Evolutionary conservation across 2,888 invertebrate species (phyloP).

Genomic region (Trichopoda pennipes): DNA sequence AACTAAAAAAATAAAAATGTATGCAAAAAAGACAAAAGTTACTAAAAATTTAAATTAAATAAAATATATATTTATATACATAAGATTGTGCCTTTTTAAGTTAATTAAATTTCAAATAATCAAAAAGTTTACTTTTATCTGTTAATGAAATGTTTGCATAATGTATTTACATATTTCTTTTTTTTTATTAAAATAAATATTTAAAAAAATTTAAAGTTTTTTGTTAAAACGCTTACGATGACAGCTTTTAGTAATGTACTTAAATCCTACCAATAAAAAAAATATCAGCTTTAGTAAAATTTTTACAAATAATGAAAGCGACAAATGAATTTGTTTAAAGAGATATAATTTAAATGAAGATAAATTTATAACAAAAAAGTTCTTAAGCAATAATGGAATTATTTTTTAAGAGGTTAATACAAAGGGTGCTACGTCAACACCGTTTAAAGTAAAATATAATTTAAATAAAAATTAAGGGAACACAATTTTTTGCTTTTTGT

Average conservation of each 20-base stretch:
- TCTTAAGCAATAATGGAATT: neutral
- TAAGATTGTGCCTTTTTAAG: conserved; percentile 67
- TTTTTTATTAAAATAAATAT: conserved; percentile 18
- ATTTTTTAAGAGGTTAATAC: conserved; percentile 13
- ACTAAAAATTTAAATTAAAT: conserved; percentile 4
- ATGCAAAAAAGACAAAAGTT: neutral
- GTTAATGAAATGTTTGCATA: neutral
- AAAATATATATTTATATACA: too few relatives aligned
- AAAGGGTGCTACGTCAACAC: conserved; percentile 1
- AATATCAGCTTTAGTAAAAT: conserved; percentile 69
- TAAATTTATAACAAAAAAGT: conserved; percentile 33
- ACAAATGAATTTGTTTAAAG: conserved; percentile 8
- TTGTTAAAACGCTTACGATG: neutral
- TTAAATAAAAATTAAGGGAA: conserved; percentile 36
- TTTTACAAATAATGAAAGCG: conserved; percentile 57
- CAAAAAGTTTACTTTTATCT: neutral
- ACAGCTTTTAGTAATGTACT: conserved; percentile 63
- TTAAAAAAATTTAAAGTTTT: neutral
- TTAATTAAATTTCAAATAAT: conserved; percentile 62
- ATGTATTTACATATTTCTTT: neutral
- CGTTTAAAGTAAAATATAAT: conserved; percentile 12
- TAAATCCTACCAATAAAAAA: conserved; percentile 57
- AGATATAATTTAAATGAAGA: conserved; percentile 10
- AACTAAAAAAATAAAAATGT: neutral
- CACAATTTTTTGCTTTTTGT: conserved; percentile 6